Conservation (phyloP, 2,888 invertebrate genomes). For the Calliphora vomitoria region DNA sequence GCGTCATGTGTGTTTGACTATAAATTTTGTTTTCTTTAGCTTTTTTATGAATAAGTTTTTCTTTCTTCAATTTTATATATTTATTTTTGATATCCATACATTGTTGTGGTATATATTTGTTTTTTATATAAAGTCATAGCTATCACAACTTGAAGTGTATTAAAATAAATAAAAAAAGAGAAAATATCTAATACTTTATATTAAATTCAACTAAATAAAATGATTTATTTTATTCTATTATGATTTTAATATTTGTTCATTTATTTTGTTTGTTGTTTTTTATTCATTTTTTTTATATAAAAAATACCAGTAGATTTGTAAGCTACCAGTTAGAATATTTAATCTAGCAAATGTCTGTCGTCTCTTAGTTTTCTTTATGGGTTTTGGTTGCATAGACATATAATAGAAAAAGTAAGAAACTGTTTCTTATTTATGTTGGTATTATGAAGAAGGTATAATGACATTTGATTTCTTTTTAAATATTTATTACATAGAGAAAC, state of each 20-base stretch:
- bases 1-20: constrained; percentile 60
- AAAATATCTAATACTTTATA: neutral
- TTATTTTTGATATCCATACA: neutral
- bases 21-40: constrained; percentile 33
- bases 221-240: constrained; percentile 18
- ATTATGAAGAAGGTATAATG: constrained; percentile 6
- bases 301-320: constrained; percentile 5
- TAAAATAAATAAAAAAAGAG: neutral
- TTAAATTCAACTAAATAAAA: constrained; percentile 11
- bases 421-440: constrained; percentile 11
- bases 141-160: neutral
- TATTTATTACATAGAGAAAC: no score
- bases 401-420: neutral
- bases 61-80: neutral
- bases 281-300: neutral
- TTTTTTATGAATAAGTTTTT: neutral
- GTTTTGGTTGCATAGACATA: neutral
- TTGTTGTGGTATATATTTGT: neutral
- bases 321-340: constrained; percentile 10
- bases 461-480: constrained; percentile 25
- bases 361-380: neutral
- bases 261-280: neutral
- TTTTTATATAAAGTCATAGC: neutral
- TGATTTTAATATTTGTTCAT: constrained; percentile 17
- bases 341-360: neutral